A percentile compares a stretch with the other conserved stretches of the same genome.
These are phyloP conservation scores for Delichon dasypus DNA, from an alignment of 2,797 vertebrate genomes.

Conservation along the genomic window DNA sequence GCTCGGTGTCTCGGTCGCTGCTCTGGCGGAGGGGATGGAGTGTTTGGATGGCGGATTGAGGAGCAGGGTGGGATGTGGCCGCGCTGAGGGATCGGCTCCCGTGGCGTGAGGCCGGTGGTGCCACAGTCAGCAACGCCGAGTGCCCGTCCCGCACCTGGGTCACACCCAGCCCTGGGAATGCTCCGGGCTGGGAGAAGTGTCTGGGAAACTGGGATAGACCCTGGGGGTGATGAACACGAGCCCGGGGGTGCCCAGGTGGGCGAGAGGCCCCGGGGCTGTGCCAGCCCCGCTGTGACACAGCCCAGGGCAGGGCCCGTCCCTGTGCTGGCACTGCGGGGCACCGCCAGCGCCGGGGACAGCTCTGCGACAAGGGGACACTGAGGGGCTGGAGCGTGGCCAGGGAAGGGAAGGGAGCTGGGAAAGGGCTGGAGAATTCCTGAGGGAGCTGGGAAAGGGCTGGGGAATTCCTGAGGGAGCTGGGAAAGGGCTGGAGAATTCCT, in stretches of 20 bases:
- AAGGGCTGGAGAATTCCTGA: no score
- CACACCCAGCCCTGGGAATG: neutral
- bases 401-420: no score
- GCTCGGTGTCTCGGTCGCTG: accelerated
- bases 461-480: no score
- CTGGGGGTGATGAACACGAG: no score
- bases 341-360: neutral
- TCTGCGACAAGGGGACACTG: neutral
- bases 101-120: accelerated
- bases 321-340: neutral
- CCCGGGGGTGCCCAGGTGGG: neutral
- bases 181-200: neutral
- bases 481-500: no score
- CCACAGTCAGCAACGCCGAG: accelerated
- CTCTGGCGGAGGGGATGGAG: no score
- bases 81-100: accelerated
- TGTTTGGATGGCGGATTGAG: accelerated
- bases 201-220: neutral
- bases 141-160: accelerated
- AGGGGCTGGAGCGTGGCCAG: no score
- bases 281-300: neutral
- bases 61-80: neutral
- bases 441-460: no score
- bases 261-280: neutral
- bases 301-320: neutral